phyloP scores from a whole-genome alignment of 2,113 vertebrate species.

The Callionymus lyra region DNA sequence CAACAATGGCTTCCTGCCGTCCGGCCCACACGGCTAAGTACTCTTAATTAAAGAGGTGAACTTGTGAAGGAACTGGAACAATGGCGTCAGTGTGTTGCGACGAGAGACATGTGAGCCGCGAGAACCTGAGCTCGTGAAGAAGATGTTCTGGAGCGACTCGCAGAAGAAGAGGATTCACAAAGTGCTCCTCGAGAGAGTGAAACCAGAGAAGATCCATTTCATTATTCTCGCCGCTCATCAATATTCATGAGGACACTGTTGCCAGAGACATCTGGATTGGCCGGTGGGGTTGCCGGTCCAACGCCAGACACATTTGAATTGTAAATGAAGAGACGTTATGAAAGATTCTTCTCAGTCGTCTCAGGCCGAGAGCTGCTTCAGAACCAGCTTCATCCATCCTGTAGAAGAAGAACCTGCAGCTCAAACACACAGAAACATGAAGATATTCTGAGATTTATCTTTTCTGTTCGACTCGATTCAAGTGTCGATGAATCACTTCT shows the following conservation, averaged over 20 bases:
- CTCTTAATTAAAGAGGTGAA: constrained; percentile 75
- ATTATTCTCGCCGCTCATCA: constrained; percentile 56
- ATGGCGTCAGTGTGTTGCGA: constrained; percentile 56
- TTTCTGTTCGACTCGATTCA: too few relatives aligned
- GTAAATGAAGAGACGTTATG: constrained; percentile 61
- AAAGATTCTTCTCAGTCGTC: constrained; percentile 51
- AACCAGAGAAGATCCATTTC: constrained; percentile 51
- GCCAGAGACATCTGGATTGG: constrained; percentile 63
- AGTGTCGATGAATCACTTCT: too few relatives aligned
- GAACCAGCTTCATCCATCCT: too few relatives aligned
- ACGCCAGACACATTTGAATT: constrained; percentile 61
- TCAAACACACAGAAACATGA: too few relatives aligned
- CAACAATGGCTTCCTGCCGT: constrained; percentile 68
- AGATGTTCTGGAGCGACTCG: too few relatives aligned
- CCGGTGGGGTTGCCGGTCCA: constrained; percentile 48
- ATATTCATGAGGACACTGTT: constrained; percentile 68
- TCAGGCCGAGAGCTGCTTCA: constrained; percentile 19
- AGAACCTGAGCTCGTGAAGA: too few relatives aligned
- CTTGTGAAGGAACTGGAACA: constrained; percentile 57
- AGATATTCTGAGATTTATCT: too few relatives aligned
- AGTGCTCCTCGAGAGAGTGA: constrained; percentile 39
- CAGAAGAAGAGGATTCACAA: constrained; percentile 26
- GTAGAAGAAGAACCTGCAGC: too few relatives aligned
- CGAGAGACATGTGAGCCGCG: too few relatives aligned
- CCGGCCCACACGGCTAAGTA: constrained; percentile 63